These are phyloP conservation scores for Cydia amplana DNA, from an alignment of 1,140 invertebrate species.

Conservation along the genomic window DNA sequence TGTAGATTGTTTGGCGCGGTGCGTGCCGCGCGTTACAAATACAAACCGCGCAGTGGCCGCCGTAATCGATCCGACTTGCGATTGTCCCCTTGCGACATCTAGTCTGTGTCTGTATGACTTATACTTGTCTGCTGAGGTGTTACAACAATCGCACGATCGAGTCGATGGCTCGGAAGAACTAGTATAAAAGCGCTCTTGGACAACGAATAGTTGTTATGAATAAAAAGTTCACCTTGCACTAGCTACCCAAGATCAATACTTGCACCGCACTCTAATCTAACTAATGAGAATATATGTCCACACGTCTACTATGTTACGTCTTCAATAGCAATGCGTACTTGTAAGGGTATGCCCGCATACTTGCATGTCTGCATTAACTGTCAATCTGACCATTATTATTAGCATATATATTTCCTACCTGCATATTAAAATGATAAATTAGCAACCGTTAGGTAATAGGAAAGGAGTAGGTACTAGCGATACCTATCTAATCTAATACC, in stretches of 20 bases:
- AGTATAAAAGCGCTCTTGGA: background rate
- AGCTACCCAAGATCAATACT: background rate
- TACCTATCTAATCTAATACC: no score
- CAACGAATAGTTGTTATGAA: background rate
- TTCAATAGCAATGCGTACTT: slow-evolving; percentile 22
- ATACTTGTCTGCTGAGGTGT: background rate
- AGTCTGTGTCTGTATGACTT: slow-evolving; percentile 7
- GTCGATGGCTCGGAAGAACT: background rate
- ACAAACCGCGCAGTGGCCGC: slow-evolving; percentile 29
- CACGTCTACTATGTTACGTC: slow-evolving; percentile 15
- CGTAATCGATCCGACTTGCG: slow-evolving; percentile 59
- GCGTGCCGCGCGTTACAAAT: slow-evolving; percentile 27
- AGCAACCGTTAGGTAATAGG: slow-evolving; percentile 19
- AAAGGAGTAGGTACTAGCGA: background rate
- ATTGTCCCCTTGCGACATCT: slow-evolving; percentile 46
- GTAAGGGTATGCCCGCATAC: slow-evolving; percentile 15
- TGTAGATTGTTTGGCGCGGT: slow-evolving; percentile 27
- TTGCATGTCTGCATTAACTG: slow-evolving; percentile 18
- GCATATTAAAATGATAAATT: slow-evolving; percentile 29
- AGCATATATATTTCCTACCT: background rate
- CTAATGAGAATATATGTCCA: background rate
- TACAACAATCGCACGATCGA: background rate
- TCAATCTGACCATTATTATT: slow-evolving; percentile 4
- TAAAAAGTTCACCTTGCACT: background rate
- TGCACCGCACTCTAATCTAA: background rate